phyloP scores from a whole-genome alignment of 2,113 vertebrate genomes.

The Anarhynchus alexandrinus region DNA sequence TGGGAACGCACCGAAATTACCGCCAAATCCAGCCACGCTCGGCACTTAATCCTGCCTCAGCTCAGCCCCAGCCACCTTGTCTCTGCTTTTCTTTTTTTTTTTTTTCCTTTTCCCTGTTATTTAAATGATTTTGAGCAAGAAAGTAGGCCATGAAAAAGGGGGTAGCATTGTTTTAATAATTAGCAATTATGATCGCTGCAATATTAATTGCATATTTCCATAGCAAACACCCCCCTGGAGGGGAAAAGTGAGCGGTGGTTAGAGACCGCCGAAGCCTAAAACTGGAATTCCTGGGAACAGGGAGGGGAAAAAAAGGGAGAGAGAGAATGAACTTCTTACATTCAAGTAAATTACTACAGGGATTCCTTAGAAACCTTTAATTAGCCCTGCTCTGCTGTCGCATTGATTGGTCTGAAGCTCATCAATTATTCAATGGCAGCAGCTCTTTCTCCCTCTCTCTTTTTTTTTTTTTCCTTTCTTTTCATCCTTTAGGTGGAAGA shows the following conservation, averaged over 20 bases:
- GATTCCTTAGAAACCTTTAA: constrained; percentile 94
- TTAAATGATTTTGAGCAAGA: constrained; percentile 81
- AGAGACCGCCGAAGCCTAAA: constrained; percentile 82
- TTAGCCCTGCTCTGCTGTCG: constrained; percentile 90
- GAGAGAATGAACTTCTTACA: constrained; percentile 82
- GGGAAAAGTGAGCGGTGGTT: constrained; percentile 74
- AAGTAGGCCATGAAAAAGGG: constrained; percentile 83
- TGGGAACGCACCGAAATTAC: neutral
- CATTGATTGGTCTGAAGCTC: constrained; percentile 90
- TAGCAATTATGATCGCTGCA: constrained; percentile 94
- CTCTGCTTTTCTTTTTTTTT: neutral
- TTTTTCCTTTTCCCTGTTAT: constrained; percentile 74
- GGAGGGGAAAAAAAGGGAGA: constrained; percentile 68
- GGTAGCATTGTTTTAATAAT: constrained; percentile 96
- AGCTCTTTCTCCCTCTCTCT: constrained; percentile 32
- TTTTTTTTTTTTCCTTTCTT: neutral
- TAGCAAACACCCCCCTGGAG: constrained; percentile 86
- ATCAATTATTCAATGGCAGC: constrained; percentile 87
- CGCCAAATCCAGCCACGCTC: neutral
- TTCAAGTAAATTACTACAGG: constrained; percentile 88
- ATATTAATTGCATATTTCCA: constrained; percentile 99
- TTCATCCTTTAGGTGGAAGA: constrained; percentile 68
- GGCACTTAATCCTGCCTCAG: neutral
- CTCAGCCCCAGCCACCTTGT: neutral
- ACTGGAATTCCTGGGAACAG: constrained; percentile 80